These are phyloP conservation scores for Alauda arvensis DNA, from an alignment of 2,797 vertebrate genomes.

Conservation along the genomic window DNA sequence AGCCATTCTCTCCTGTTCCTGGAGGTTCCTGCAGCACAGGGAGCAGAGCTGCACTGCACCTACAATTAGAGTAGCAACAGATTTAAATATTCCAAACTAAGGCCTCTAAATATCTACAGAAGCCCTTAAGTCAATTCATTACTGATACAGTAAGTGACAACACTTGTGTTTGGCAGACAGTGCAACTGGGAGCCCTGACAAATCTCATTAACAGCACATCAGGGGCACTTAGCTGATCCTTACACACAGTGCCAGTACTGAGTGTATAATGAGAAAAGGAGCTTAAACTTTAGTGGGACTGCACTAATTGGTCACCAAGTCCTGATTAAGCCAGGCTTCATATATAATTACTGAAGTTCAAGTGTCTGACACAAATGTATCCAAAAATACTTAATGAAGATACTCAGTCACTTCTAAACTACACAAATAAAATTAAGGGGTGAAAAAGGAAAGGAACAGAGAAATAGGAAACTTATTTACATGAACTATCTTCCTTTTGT, in stretches of 20 bases:
- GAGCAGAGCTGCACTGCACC: neutral
- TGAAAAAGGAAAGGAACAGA: neutral
- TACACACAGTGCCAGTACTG: constrained; percentile 35
- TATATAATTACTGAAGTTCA: constrained; percentile 14
- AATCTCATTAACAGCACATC: constrained; percentile 68
- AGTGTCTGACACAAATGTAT: neutral
- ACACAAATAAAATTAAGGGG: neutral
- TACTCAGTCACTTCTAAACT: neutral
- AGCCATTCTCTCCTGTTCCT: neutral
- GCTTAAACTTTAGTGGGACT: constrained; percentile 55
- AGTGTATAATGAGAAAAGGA: constrained; percentile 47
- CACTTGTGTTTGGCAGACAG: constrained; percentile 61
- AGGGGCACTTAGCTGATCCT: constrained; percentile 54
- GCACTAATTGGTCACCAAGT: constrained; percentile 48
- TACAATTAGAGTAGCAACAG: neutral
- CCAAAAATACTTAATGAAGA: constrained; percentile 1
- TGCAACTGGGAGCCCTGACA: constrained; percentile 62
- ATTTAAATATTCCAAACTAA: constrained; percentile 23
- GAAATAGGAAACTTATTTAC: neutral
- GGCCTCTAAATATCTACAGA: constrained; percentile 43
- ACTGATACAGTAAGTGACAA: constrained; percentile 67
- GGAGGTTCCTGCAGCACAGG: neutral
- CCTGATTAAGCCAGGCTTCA: constrained; percentile 41
- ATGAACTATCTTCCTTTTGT: neutral
- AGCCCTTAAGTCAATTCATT: constrained; percentile 67